Conservation (phyloP, 2,113 vertebrate genomes). For the Lynx canadensis region DNA sequence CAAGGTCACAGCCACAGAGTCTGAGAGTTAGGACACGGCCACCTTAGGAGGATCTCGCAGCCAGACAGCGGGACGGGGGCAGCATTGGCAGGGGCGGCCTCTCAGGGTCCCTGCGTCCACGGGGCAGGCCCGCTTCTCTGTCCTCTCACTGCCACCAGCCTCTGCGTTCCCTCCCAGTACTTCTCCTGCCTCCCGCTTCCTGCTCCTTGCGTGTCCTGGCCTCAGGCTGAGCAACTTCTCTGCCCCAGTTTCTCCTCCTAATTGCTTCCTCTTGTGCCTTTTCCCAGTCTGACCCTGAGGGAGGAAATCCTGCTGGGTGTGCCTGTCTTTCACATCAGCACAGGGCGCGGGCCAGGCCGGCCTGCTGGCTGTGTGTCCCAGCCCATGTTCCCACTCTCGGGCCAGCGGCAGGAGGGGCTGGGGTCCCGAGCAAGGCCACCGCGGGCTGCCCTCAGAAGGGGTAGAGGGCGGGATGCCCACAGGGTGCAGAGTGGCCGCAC, state of each 20-base stretch:
- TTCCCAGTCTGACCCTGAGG: no score
- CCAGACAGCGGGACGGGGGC: fast-evolving
- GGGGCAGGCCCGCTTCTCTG: no score
- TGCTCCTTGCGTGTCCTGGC: neutral
- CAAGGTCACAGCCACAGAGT: neutral
- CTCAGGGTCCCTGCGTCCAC: fast-evolving
- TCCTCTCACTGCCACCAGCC: fast-evolving
- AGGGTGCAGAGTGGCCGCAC: fast-evolving
- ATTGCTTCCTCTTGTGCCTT: fast-evolving
- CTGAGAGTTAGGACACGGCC: fast-evolving
- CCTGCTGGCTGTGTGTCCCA: neutral
- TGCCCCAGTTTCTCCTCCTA: neutral
- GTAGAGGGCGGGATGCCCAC: fast-evolving
- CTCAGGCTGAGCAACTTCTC: fast-evolving
- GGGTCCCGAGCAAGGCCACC: fast-evolving
- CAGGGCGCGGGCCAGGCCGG: neutral
- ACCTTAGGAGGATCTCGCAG: fast-evolving
- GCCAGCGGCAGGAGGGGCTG: neutral
- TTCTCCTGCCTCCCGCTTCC: neutral
- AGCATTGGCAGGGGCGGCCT: fast-evolving
- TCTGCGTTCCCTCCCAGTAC: fast-evolving
- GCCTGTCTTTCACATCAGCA: neutral
- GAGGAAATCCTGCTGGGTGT: fast-evolving
- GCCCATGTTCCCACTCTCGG: fast-evolving
- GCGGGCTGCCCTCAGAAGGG: neutral